A percentile compares a stretch with the other conserved stretches of the same genome.
Conservation (phyloP, 2,888 invertebrate species). For the Xiphydria camelus region DNA sequence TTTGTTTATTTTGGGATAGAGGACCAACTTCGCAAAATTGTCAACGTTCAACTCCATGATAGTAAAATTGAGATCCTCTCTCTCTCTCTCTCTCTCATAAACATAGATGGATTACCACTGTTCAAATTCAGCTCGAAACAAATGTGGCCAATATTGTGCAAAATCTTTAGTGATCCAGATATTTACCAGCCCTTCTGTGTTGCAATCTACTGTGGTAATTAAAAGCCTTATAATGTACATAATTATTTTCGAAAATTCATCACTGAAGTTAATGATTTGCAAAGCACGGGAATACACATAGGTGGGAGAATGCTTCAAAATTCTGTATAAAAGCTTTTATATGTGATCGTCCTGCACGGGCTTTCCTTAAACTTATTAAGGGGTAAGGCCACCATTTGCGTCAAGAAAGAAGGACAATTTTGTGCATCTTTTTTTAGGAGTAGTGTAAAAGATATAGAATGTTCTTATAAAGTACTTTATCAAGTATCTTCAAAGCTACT, state of each 20-base stretch:
- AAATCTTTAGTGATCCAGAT: conserved; percentile 18
- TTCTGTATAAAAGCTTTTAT: conserved; percentile 3
- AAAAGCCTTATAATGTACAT: conserved; percentile 14
- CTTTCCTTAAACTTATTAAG: conserved; percentile 3
- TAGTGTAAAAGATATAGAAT: too few relatives aligned
- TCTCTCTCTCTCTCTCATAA: too few relatives aligned
- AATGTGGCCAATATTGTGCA: conserved; percentile 25
- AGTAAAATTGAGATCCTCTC: conserved; percentile 16
- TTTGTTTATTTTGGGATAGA: conserved; percentile 20
- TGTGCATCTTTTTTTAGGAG: too few relatives aligned
- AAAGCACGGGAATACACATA: conserved; percentile 3
- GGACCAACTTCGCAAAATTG: conserved; percentile 13
- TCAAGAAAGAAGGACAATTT: too few relatives aligned
- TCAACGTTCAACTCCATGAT: conserved; percentile 15
- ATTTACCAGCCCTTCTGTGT: conserved; percentile 24
- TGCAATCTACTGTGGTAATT: conserved; percentile 23
- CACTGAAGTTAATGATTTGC: conserved; percentile 5
- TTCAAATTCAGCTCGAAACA: conserved; percentile 18
- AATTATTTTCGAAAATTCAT: conserved; percentile 7
- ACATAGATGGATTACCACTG: too few relatives aligned
- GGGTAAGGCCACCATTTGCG: too few relatives aligned
- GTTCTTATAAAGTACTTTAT: too few relatives aligned
- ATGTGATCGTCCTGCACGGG: conserved; percentile 5
- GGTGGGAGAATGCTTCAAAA: conserved; percentile 2
- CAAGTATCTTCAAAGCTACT: too few relatives aligned